Evolutionary conservation across 1,140 invertebrate genomes (phyloP).

Genomic region (Zeugodacus cucurbitae): DNA sequence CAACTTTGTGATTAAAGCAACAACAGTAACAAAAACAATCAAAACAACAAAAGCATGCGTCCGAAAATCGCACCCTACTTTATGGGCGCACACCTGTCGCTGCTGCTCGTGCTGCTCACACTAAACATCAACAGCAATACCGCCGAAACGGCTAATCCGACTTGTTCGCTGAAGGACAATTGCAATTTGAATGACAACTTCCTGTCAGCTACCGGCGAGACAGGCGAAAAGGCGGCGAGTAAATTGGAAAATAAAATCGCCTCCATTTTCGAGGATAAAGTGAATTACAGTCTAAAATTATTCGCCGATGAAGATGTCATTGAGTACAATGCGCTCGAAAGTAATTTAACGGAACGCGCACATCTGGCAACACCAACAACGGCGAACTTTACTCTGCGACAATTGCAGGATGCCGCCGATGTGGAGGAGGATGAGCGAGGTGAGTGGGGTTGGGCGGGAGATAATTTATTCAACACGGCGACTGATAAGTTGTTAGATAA

Average conservation of each 20-base stretch:
- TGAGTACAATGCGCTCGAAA: slow-evolving; percentile 49
- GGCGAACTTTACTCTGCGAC: slow-evolving; percentile 51
- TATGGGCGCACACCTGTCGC: slow-evolving; percentile 18
- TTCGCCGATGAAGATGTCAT: slow-evolving; percentile 57
- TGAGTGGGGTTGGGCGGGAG: slow-evolving; percentile 41
- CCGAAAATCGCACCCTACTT: slow-evolving; percentile 5
- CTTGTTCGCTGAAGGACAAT: slow-evolving; percentile 60
- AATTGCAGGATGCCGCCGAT: slow-evolving; percentile 47
- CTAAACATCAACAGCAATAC: not conserved
- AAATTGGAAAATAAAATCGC: slow-evolving; percentile 61
- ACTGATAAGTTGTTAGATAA: not conserved
- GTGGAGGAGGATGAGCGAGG: slow-evolving; percentile 56
- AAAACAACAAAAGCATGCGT: not conserved
- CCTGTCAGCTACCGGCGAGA: slow-evolving; percentile 44
- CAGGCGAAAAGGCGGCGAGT: slow-evolving; percentile 43
- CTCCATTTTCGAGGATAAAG: slow-evolving; percentile 63
- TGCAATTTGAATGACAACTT: slow-evolving; percentile 60
- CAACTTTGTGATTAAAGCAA: not conserved
- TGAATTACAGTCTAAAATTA: slow-evolving; percentile 61
- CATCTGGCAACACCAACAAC: slow-evolving; percentile 45
- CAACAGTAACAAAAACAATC: not conserved
- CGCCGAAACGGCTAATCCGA: slow-evolving; percentile 49
- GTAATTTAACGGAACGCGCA: slow-evolving; percentile 50
- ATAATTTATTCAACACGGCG: not conserved
- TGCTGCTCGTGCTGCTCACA: slow-evolving; percentile 24